Evolutionary conservation across 2,113 vertebrate species (phyloP).

Genomic region (Rhea americana): DNA sequence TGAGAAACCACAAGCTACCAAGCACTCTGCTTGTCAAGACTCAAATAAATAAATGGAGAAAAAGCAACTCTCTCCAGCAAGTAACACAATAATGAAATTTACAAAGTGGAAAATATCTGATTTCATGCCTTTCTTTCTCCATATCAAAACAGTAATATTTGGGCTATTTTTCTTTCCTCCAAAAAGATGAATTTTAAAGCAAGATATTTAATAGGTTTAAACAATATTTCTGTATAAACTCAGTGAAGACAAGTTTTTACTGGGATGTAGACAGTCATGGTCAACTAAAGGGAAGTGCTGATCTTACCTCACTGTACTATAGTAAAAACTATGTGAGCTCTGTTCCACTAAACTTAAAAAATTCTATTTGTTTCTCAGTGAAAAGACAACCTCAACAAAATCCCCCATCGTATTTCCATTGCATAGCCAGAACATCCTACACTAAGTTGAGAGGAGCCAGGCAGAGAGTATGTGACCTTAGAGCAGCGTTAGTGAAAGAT

Average conservation of each 20-base stretch:
- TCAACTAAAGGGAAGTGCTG: neutral
- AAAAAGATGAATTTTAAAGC: neutral
- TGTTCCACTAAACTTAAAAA: neutral
- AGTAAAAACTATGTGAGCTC: neutral
- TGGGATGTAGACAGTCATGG: neutral
- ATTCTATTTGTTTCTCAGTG: neutral
- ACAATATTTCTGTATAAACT: neutral
- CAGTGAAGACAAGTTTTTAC: neutral
- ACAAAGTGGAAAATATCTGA: neutral
- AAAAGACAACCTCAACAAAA: neutral
- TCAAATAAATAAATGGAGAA: neutral
- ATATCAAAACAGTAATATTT: neutral
- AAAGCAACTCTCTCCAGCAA: neutral
- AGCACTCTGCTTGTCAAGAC: neutral
- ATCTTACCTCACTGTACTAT: neutral
- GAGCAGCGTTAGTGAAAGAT: neutral
- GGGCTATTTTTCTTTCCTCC: neutral
- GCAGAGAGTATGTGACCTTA: neutral
- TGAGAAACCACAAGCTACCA: neutral
- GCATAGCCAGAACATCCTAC: neutral
- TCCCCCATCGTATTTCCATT: fast-evolving
- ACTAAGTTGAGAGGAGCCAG: neutral
- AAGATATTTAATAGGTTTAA: neutral
- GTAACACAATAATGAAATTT: neutral
- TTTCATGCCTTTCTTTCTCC: neutral